Evolutionary conservation across 2,113 vertebrate genomes (phyloP), one percentile per base, ranked within the genome.

Genomic region (Mastomys natalensis): DNA sequence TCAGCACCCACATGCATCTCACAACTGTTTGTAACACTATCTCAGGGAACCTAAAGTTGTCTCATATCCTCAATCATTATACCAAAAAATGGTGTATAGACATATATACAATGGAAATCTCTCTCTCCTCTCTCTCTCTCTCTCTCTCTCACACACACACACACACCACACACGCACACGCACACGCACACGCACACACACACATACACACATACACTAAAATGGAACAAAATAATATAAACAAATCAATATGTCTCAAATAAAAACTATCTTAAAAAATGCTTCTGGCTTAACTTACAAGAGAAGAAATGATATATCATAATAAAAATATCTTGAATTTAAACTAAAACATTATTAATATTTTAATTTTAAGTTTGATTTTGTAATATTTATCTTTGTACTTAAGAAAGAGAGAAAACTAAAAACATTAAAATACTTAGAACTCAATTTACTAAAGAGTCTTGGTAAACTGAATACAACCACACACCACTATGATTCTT

Each of bases 261-360:
- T 92, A 15, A 60, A 60, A 58, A 80, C 64, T 66, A 29, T 16
- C 5, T n/a, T 10, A 37, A 77, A 73, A 31, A 58, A 93, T 51
- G 24, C 60, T 31, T 40, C 86, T 31, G 4, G 26, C 43, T 90
- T 73, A 89, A 16, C 19, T 81, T 37, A 78, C 85, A 92, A 84
- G 26, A 40, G 21, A 76, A 95, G 58, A 77, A 13, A 19, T 29
- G n/a, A 29, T 53, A 77, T 15, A 68, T 89, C 81, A 89, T 31
- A 60, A 53, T 73, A 77, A 78, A 90, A 43, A 87, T 51, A 82
- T 26, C 82, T 29, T 95, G 40, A 94, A 51, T 48, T 92, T 90
- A 60, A 95, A 58, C 9, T 81, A 13, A 12, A 70, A 72, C 22
- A 72, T 74, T 89, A 82, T 76, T 87, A 90, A 43, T 60, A 89